phyloP scores from a whole-genome alignment of 2,888 invertebrate genomes.

The Acanthosepion esculentum region DNA sequence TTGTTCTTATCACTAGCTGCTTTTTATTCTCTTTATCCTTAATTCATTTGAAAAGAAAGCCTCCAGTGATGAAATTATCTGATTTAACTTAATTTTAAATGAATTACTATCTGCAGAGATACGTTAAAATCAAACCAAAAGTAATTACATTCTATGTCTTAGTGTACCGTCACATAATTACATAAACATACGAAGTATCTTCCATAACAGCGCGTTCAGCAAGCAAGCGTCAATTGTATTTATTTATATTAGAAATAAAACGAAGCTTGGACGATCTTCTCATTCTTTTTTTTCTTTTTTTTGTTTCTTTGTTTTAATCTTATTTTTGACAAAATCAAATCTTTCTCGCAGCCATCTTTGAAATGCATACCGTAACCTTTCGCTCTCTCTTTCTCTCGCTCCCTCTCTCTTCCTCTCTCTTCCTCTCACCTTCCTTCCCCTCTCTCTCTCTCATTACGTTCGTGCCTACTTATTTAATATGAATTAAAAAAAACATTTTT shows the following conservation, averaged over 20 bases:
- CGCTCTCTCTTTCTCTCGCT: background rate
- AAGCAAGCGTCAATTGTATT: background rate
- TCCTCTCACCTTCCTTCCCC: too few relatives aligned
- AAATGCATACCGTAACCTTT: background rate
- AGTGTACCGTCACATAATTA: background rate
- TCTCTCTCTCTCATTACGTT: too few relatives aligned
- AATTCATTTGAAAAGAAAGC: background rate
- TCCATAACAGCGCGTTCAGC: background rate
- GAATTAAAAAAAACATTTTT: too few relatives aligned
- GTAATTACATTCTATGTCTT: background rate
- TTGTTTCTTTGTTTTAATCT: background rate
- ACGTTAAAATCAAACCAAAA: background rate
- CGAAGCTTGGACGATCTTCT: background rate
- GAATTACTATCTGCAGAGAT: background rate
- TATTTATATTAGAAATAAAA: background rate
- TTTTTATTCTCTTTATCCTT: background rate
- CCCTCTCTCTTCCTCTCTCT: background rate
- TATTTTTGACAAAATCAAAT: background rate
- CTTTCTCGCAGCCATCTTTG: background rate
- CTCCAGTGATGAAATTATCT: slow-evolving; percentile 7
- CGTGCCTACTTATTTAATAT: too few relatives aligned
- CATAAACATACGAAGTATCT: background rate
- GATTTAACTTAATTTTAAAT: slow-evolving; percentile 9
- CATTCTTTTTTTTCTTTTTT: background rate
- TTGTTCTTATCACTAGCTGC: background rate